phyloP scores from a whole-genome alignment of 2,113 vertebrate genomes.

The Scomber colias region DNA sequence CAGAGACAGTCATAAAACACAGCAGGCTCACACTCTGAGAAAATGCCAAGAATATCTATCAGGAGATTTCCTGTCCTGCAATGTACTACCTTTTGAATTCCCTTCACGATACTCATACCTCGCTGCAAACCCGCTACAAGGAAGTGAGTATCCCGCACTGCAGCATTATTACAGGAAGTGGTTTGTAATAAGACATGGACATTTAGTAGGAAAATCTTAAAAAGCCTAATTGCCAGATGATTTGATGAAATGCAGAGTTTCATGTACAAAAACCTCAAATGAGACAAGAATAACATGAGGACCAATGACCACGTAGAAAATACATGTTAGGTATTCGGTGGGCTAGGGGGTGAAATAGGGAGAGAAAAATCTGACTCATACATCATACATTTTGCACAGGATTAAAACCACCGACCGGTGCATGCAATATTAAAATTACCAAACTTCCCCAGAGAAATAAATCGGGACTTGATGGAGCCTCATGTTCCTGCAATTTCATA shows the following conservation, averaged over 20 bases:
- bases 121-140: neutral
- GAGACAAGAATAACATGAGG: neutral
- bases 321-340: neutral
- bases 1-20: neutral
- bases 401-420: neutral
- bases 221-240: neutral
- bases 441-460: conserved; percentile 2
- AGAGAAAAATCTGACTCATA: neutral
- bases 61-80: neutral
- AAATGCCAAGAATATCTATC: neutral
- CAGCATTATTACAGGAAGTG: neutral
- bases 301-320: neutral
- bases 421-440: conserved; percentile 1
- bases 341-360: too few relatives aligned
- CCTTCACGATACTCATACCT: neutral
- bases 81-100: neutral
- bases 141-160: neutral
- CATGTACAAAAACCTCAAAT: neutral
- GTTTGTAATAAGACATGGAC: too few relatives aligned
- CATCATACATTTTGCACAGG: neutral
- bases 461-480: neutral
- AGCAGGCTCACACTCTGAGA: neutral
- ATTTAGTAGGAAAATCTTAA: too few relatives aligned
- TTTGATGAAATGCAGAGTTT: neutral
- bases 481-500: neutral